Base-by-base conservation (phyloP, 92 coral and sea anemone genomes). In the Porites divaricata region DNA sequence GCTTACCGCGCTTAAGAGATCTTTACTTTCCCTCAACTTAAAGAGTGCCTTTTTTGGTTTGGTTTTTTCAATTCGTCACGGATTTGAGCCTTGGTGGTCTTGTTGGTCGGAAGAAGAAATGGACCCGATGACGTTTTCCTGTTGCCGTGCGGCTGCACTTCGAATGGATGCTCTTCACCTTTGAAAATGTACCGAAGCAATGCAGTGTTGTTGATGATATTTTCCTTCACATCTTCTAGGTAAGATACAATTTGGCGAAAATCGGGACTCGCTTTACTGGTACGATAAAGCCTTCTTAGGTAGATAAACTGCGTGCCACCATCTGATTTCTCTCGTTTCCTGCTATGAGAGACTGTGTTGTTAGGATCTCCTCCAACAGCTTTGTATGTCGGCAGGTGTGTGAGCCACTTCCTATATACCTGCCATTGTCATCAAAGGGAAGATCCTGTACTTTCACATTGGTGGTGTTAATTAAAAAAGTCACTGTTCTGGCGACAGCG, bases 351-450 rank as follows among this genome's bases (percentile, higher is more conserved):
- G 20, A 66, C 68, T 17, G 63, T 65, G 16, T 86, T 51, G 24
- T 14, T 74, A 2, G 68, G 67, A 74, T 78, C 72, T 54, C 77
- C 85, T 13, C 35, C 2, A 26, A 79, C 89, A 53, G 70, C 67
- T 48, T 78, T 78, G 74, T 69, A 86, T 52, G 89, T 86, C 74
- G n/a, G n/a, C 78, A 86, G 19, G 85, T 86, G 78, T 86, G 89
- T 28, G 82, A 80, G 23, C 86, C 86, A 57, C 78, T n/a, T n/a
- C n/a, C n/a, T n/a, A n/a, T n/a, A n/a, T n/a, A n/a, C n/a, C n/a
- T n/a, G 14, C 70, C 70, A 22, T 65, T 22, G 45, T 65, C 70
- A 16, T 65, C 70, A 6, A 21, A 65, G 45, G 45, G 70, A 23
- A 65, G 41, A 21, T 65, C 70, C 41, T 65, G 35, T 65, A 65